These are phyloP conservation scores for Palythoa grandiflora DNA, from an alignment of 92 coral and sea anemone genomes.

Conservation along the genomic window DNA sequence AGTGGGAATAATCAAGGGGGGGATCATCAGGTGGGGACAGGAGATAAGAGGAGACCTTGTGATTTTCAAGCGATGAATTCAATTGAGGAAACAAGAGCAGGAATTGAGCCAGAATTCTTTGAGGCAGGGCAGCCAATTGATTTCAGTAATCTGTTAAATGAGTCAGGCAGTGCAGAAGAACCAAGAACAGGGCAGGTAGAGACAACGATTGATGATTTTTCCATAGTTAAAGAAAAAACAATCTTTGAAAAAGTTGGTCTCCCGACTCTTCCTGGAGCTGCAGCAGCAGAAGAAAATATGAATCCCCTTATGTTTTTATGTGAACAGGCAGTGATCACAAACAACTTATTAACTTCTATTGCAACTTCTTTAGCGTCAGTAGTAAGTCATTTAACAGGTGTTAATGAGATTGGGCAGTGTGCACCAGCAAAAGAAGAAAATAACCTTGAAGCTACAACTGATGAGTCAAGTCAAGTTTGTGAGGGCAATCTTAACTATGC, in stretches of 20 bases:
- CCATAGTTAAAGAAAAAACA: neutral
- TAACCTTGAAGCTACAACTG: neutral
- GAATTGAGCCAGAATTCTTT: neutral
- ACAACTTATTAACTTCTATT: neutral
- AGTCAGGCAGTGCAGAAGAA: neutral
- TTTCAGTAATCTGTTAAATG: neutral
- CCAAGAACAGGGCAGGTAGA: neutral
- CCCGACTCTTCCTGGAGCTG: conserved; percentile 1
- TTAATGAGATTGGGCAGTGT: neutral
- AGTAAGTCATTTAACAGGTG: neutral
- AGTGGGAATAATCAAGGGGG: neutral
- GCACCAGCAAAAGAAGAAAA: neutral
- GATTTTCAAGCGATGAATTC: too few species aligned
- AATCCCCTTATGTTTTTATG: neutral
- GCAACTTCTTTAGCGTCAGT: neutral
- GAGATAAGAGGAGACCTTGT: neutral
- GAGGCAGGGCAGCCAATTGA: neutral
- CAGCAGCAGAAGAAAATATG: neutral
- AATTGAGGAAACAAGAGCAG: neutral
- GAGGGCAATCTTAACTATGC: neutral
- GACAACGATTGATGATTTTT: neutral
- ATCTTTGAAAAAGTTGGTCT: neutral
- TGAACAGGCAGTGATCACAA: conserved; percentile 10
- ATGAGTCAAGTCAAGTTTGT: neutral
- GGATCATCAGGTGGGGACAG: neutral